Percentiles rank a stretch among this genome's conserved stretches.
These are phyloP conservation scores for Spondyliosoma cantharus DNA, from an alignment of 2,797 vertebrate species.

Conservation along the genomic window DNA sequence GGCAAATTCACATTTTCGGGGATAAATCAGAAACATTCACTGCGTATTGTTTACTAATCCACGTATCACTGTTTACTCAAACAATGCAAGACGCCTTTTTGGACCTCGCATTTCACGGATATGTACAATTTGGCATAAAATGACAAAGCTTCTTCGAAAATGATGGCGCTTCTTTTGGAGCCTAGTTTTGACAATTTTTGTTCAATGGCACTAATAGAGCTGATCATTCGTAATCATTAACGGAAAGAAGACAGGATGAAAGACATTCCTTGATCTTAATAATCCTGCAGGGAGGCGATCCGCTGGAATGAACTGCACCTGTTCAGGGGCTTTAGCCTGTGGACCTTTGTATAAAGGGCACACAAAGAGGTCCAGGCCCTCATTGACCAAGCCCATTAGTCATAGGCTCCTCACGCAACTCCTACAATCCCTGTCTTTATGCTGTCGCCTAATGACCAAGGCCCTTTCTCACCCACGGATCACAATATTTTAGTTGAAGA, in stretches of 20 bases:
- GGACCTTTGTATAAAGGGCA: conserved; percentile 82
- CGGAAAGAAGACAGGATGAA: conserved; percentile 73
- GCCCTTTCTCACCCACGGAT: conserved; percentile 81
- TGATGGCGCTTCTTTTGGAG: conserved; percentile 24
- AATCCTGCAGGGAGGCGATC: conserved; percentile 74
- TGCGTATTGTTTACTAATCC: conserved; percentile 65
- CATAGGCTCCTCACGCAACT: conserved; percentile 79
- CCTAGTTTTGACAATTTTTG: conserved; percentile 28
- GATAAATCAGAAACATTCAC: conserved; percentile 64
- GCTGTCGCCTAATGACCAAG: conserved; percentile 78
- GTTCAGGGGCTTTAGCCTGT: conserved; percentile 80
- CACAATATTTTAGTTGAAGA: conserved; percentile 83
- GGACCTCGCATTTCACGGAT: conserved; percentile 36
- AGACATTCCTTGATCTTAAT: conserved; percentile 79
- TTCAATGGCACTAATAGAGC: conserved; percentile 34
- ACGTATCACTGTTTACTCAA: conserved; percentile 43
- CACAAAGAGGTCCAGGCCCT: conserved; percentile 84
- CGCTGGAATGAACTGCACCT: conserved; percentile 83
- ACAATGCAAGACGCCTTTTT: conserved; percentile 37
- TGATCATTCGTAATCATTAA: conserved; percentile 78
- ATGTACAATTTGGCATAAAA: conserved; percentile 28
- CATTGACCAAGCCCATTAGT: conserved; percentile 86
- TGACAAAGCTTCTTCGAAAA: conserved; percentile 36
- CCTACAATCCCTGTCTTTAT: conserved; percentile 82
- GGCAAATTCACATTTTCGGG: conserved; percentile 65